Evolutionary conservation across 2,113 vertebrate genomes (phyloP), one percentile per base, ranked within the genome.

Genomic region (Centropus bengalensis): DNA sequence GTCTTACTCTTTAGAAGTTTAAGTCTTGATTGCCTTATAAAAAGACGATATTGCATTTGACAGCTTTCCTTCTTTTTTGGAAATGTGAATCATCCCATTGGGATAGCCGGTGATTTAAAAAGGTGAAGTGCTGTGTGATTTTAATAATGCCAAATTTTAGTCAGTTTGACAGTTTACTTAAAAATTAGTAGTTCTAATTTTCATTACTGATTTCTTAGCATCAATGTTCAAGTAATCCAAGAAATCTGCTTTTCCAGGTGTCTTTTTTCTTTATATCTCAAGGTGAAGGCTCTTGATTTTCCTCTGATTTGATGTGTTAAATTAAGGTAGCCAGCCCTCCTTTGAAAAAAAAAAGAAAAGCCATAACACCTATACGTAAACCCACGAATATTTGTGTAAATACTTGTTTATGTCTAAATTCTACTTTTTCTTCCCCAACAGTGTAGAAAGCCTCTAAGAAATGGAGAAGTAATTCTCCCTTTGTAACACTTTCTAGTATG

Each of bases 61-160:
- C 60, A 94, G 55, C 60, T 96, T 92, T 86, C 77, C 52, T 83
- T 91, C 27, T 19, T 77, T 77, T 91, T 76, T 77, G 68, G 64
- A 93, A 77, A 73, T 55, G 4, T 77, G 38, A 78, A 5, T 55
- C 73, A 90, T 91, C 47, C 73, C 73, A 62, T 52, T n/a, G 49
- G 40, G 30, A 66, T 89, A 92, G 36, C 36, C 44, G 62, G 22
- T 58, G 45, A 83, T 86, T 86, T 90, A 36, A 54, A 88, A 79
- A 89, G 71, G 7, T 23, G 22, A 59, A 66, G 80, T 64, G 21
- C 15, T 54, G 27, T 22, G 19, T 83, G 68, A 60, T 74, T 91
- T 82, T 88, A 60, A 70, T 75, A 64, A 76, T 66, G 45, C 24
- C 28, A 70, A 20, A 63, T 69, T 74, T 45, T 76, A 59, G 58